phyloP scores from a whole-genome alignment of 1,140 invertebrate species.

The Kradibia gibbosae region DNA sequence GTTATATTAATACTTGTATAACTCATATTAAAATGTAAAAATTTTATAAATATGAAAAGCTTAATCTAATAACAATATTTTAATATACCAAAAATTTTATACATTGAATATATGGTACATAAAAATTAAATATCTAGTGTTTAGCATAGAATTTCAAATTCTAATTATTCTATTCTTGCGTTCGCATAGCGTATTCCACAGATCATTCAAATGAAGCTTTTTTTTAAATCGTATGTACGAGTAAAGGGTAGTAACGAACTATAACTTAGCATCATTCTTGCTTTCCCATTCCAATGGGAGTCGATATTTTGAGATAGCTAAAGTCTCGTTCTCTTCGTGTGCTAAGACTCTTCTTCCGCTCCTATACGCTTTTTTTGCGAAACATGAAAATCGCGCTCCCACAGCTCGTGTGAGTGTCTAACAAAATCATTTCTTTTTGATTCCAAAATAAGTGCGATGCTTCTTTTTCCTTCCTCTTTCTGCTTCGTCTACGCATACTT shows the following conservation, averaged over 20 bases:
- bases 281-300: not conserved
- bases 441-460: slow-evolving; percentile 28
- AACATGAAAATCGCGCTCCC: not conserved
- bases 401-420: not conserved
- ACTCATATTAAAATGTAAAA: too few relatives aligned
- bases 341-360: not conserved
- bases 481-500: not conserved
- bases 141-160: too few relatives aligned
- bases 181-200: not conserved
- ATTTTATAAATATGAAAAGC: too few relatives aligned
- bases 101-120: too few relatives aligned
- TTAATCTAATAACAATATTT: too few relatives aligned
- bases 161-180: too few relatives aligned
- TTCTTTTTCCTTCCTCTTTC: slow-evolving; percentile 31
- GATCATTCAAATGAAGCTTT: not conserved
- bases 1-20: too few relatives aligned
- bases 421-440: slow-evolving; percentile 1
- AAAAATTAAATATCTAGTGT: too few relatives aligned
- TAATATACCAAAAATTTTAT: too few relatives aligned
- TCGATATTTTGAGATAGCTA: slow-evolving; percentile 8
- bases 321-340: not conserved
- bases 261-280: not conserved
- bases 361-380: not conserved
- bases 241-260: not conserved
- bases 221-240: not conserved